Conservation (phyloP, 2,888 invertebrate species). For the Scaptomyza flava region DNA sequence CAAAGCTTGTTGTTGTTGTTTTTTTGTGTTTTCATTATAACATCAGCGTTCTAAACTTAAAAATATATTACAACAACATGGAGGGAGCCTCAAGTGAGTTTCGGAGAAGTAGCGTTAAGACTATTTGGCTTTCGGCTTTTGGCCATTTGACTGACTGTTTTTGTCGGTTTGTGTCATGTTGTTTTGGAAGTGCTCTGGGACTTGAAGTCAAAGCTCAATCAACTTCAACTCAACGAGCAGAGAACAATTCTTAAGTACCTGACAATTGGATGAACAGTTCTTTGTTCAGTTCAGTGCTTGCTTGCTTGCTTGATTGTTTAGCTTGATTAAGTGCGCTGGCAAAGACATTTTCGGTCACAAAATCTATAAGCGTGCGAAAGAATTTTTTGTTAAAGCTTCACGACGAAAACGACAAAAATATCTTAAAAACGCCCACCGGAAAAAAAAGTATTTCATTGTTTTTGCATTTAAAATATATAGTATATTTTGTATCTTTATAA, state of each 20-base stretch:
- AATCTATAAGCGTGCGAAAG: constrained; percentile 58
- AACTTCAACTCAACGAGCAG: constrained; percentile 45
- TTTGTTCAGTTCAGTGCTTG: constrained; percentile 20
- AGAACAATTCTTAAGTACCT: constrained; percentile 49
- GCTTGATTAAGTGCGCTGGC: constrained; percentile 48
- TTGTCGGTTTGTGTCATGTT: constrained; percentile 35
- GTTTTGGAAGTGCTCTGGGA: constrained; percentile 14
- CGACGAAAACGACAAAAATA: constrained; percentile 6
- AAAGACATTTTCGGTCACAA: constrained; percentile 25
- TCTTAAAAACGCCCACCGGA: constrained; percentile 59
- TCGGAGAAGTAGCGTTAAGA: constrained; percentile 56
- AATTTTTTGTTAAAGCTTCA: constrained; percentile 35
- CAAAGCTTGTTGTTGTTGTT: constrained; percentile 13
- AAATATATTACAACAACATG: constrained; percentile 64
- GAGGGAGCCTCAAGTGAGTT: constrained; percentile 14
- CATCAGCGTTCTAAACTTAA: constrained; percentile 79
- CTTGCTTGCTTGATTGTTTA: constrained; percentile 53
- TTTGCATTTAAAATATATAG: constrained; percentile 1
- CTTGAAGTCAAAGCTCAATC: constrained; percentile 60
- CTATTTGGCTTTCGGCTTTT: constrained; percentile 17
- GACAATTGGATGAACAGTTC: constrained; percentile 67
- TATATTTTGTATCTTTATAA: constrained; percentile 16
- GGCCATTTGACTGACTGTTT: not conserved
- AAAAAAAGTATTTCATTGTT: not conserved
- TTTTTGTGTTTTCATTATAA: constrained; percentile 44